These are phyloP conservation scores for Ceraclea dissimilis DNA, from an alignment of 2,888 invertebrate species.

Conservation along the genomic window DNA sequence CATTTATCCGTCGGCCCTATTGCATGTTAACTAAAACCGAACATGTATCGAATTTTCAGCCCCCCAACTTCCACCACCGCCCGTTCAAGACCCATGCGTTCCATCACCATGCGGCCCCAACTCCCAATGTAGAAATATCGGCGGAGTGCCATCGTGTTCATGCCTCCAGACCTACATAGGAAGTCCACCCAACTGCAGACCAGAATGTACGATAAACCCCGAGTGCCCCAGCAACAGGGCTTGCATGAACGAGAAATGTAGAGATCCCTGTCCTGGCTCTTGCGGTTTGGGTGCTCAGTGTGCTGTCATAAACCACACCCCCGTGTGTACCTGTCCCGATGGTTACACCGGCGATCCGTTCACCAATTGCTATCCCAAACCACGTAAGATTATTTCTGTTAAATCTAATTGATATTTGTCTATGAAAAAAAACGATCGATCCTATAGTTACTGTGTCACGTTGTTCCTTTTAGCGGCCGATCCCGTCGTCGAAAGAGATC, in stretches of 20 bases:
- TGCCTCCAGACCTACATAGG: conserved; percentile 59
- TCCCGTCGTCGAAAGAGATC: conserved; percentile 38
- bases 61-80: conserved; percentile 33
- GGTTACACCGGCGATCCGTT: conserved; percentile 52
- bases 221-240: conserved; percentile 65
- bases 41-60: conserved; percentile 30
- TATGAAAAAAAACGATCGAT: no score
- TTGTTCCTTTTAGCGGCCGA: conserved; percentile 9
- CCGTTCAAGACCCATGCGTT: conserved; percentile 52
- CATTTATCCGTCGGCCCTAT: no score
- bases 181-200: conserved; percentile 64
- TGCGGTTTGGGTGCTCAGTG: conserved; percentile 60
- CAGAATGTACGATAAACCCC: conserved; percentile 64
- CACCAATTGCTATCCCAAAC: conserved; percentile 44
- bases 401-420: conserved; percentile 27
- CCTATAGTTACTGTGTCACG: no score
- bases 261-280: conserved; percentile 68
- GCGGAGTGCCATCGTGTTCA: conserved; percentile 56
- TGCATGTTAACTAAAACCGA: neutral
- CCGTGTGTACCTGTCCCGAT: conserved; percentile 59
- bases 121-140: conserved; percentile 54
- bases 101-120: conserved; percentile 65
- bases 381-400: conserved; percentile 26
- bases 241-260: conserved; percentile 66
- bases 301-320: conserved; percentile 59